Base-by-base conservation (phyloP, 2,113 vertebrate genomes). In the Hydrochoerus hydrochaeris region DNA sequence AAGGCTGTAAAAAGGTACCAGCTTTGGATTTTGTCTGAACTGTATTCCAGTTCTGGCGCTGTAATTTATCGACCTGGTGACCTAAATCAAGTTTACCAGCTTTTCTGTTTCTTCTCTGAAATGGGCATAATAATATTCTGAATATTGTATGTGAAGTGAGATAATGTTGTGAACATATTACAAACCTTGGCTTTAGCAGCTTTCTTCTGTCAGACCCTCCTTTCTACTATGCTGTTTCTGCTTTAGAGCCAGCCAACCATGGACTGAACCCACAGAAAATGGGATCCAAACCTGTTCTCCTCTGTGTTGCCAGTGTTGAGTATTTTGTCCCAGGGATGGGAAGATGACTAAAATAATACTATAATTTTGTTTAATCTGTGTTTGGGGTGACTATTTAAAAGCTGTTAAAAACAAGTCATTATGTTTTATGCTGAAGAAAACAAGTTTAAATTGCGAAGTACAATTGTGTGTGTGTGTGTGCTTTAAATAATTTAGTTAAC, bases 371-470 rank as follows among this genome's bases (percentile, higher is more conserved):
- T 63, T 71, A 71, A 80, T 93, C 32, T 73, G 0, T 62, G 81
- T 54, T 85, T 90, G 85, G 73, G 35, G 17, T 69, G 7, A 60
- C 19, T 54, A 44, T 67, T 75, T 89, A 57, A 71, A 90, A 35
- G 22, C 38, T 41, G 2, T 89, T 41, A 80, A 95, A 81, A 67
- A 16, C 28, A 41, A 63, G 80, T 83, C 20, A 90, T 67, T 88
- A 62, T 93, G 41, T 0, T 91, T 84, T 26, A 60, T 52, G 0
- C 67, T 73, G 62, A 91, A 35, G 22, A 63, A 88, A 12, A 9
- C 1, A 89, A 57, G 88, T 88, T 88, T 96, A 91, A 94, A 80
- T 80, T 52, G 28, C 62, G 49, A 95, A 44, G 46, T 88, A 78
- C 7, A 57, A 19, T 57, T 52, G 49, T 52, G 49, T 52, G 49